Base-by-base conservation (phyloP, 30 jellyfish, hydroid and myxozoan genomes). In the Clytia hemisphaerica region DNA sequence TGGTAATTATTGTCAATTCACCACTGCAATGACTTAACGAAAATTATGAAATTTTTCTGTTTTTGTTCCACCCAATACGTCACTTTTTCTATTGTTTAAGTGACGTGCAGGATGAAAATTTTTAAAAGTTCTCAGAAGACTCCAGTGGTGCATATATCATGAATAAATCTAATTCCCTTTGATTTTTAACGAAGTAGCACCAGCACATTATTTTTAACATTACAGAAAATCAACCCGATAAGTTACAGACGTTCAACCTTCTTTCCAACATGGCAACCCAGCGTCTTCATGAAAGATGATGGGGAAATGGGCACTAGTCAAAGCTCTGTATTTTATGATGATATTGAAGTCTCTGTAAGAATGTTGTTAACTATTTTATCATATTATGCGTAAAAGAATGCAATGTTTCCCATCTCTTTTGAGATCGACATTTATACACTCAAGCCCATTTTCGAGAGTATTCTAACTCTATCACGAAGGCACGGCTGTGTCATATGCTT, bases 211-310 rank as follows among this genome's bases (percentile, higher is more conserved):
- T 42, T 42, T 19, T 0, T 53, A 10, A 12, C 22, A 12, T 14
- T 0, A 0, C 67, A 84, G 22, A 86, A 79, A 61, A 72, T 74
- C 38, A 86, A 86, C 28, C 93, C 85, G 45, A 78, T 86, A 26
- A 86, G 85, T 47, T 86, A 71, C 72, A 67, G 88, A 24, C 78
- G 79, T 38, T 86, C 96, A 45, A 71, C 96, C 29, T 86, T 86
- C 60, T 86, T 86, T 66, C 96, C 96, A 36, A 78, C 96, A 3
- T 86, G 96, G 96, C 75, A 69, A 65, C 96, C 96, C 30, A 72
- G 79, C 33, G 83, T 86, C 22, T 61, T 65, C 71, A 86, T 86
- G 96, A 68, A 63, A 16, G 96, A 86, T 44, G 44, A 45, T 37
- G 94, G 79, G 55, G 90, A 74, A 2, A 58, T 83, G 34, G 45